Evolutionary conservation across 1,140 invertebrate genomes (phyloP), one percentile per base, ranked within the genome.

Genomic region (Brachionus angularis): DNA sequence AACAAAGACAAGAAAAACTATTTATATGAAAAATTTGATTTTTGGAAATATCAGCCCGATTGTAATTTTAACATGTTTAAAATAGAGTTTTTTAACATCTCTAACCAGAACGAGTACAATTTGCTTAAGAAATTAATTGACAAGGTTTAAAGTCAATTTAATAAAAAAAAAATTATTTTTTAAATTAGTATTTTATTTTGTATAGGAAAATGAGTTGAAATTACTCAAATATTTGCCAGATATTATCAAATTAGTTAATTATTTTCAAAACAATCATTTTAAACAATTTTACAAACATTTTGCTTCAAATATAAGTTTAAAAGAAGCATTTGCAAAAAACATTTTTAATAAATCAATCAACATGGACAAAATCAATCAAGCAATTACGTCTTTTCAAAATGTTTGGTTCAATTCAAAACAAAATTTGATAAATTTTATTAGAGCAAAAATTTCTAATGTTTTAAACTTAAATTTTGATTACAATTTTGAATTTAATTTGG

Each of bases 371-470:
- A 18, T 58, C 4, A 2, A 39, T 8, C 4, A 12, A 27, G 36
- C 33, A 2, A 14, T 58, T 1, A 18, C 21, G 25, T 31, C 34
- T 39, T 58, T 58, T 58, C 53, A 58, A 7, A 7, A 58, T 4
- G 36, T 36, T 39, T 58, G 53, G 53, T 58, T 58, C 53, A 58
- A 58, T 39, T 39, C 53, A 39, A 58, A 58, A 39, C 53, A 58
- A 21, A 39, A 58, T 39, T 5, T 58, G 3, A 31, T 23, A 23
- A 36, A 58, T 39, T 58, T 39, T 39, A 34, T 36, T 18, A 25
- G 36, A n/a, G n/a, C 36, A 39, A 36, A 58, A 39, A 4, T 39
- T 18, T 2, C 21, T 16, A 31, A 55, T 5, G 8, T 39, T 14
- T 3, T 34, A 23, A 16, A 2, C 14, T 8, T 39, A 34, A 39